A percentile compares a stretch with the other conserved stretches of the same genome.
These are phyloP conservation scores for Ciconia nigra DNA, from an alignment of 2,797 vertebrate genomes.

Conservation along the genomic window DNA sequence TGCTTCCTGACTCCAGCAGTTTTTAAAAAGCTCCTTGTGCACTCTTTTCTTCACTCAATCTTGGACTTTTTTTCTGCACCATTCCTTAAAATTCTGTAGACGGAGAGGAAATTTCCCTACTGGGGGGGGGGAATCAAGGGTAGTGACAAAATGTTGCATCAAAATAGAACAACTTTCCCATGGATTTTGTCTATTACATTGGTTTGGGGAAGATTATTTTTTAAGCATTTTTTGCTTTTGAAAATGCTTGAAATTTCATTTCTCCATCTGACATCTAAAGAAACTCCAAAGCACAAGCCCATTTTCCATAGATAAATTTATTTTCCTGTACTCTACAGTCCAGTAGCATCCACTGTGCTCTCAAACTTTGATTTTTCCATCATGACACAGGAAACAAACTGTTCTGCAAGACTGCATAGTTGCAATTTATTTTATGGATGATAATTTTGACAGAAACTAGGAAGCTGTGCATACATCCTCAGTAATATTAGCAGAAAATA, in stretches of 20 bases:
- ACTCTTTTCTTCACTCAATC: not conserved
- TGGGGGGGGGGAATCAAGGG: not conserved
- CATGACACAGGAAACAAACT: not conserved
- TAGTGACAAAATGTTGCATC: not conserved
- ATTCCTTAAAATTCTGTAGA: not conserved
- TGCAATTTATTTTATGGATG: slow-evolving; percentile 3
- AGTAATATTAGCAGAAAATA: not conserved
- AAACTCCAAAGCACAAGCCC: not conserved
- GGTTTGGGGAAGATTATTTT: not conserved
- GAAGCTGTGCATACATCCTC: not conserved
- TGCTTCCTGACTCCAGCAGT: not conserved
- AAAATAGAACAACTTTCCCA: not conserved
- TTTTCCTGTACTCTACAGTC: not conserved
- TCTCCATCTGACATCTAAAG: not conserved
- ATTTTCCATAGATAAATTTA: not conserved
- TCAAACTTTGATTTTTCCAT: not conserved
- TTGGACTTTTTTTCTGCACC: not conserved
- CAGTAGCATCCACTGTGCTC: not conserved
- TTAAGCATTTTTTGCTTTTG: not conserved
- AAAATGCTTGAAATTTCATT: not conserved
- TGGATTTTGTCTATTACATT: not conserved
- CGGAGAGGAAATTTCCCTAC: not conserved
- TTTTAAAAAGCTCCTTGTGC: not conserved
- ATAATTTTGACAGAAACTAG: slow-evolving; percentile 31
- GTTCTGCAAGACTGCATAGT: not conserved